Conservation (phyloP, 2,797 vertebrate genomes). For the Muscicapa comitata region DNA sequence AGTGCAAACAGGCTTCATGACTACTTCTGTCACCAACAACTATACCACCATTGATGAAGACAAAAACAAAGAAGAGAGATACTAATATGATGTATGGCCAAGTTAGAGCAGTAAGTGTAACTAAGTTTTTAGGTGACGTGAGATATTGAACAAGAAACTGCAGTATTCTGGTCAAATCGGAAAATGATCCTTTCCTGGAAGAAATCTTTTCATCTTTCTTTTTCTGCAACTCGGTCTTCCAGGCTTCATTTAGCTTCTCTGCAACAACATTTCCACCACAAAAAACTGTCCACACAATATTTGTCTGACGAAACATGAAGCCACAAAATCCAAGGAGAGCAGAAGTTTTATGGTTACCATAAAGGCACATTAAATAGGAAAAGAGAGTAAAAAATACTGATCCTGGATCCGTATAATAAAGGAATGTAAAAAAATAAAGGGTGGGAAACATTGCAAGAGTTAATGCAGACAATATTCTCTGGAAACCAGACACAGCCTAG, state of each 20-base stretch:
- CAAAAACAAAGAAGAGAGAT: constrained; percentile 78
- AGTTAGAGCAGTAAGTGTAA: constrained; percentile 70
- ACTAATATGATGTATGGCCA: constrained; percentile 86
- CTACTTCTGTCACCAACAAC: constrained; percentile 90
- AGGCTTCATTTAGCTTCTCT: constrained; percentile 85
- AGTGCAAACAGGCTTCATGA: constrained; percentile 90
- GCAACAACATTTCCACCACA: constrained; percentile 87
- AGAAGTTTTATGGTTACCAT: constrained; percentile 89
- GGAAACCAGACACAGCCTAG: constrained; percentile 82
- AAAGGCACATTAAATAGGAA: constrained; percentile 93
- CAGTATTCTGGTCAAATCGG: constrained; percentile 72
- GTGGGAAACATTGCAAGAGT: constrained; percentile 88
- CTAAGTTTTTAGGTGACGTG: constrained; percentile 69
- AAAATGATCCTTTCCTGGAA: constrained; percentile 70
- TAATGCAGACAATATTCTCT: constrained; percentile 84
- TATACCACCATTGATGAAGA: constrained; percentile 86
- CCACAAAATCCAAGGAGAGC: constrained; percentile 88
- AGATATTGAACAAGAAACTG: constrained; percentile 80
- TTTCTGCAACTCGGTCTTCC: constrained; percentile 83
- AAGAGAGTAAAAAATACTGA: constrained; percentile 95
- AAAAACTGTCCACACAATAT: constrained; percentile 93
- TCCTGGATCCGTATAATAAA: constrained; percentile 95
- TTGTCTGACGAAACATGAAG: constrained; percentile 94
- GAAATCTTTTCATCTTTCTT: constrained; percentile 85
- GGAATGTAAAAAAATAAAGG: constrained; percentile 97